Percentiles rank a stretch among this genome's conserved stretches.
Evolutionary conservation across 2,888 invertebrate genomes (phyloP).

Genomic region (Ganaspis brasiliensis): DNA sequence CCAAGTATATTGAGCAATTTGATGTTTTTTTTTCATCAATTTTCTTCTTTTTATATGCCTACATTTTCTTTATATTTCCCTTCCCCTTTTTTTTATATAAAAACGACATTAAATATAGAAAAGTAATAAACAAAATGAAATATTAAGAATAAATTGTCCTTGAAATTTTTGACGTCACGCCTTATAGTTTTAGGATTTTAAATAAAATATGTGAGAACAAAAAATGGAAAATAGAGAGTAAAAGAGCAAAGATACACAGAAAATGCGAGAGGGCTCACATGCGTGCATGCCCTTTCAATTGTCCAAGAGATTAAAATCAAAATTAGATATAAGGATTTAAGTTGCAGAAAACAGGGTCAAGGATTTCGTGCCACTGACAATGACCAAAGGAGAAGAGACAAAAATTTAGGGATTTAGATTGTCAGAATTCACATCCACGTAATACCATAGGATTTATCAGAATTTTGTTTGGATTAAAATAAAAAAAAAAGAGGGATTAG

Average conservation of each 20-base stretch:
- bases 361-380: conserved; percentile 12
- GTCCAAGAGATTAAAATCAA: conserved; percentile 35
- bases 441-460: neutral
- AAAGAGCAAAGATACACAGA: conserved; percentile 46
- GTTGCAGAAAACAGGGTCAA: conserved; percentile 21
- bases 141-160: no score
- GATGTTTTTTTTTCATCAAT: neutral
- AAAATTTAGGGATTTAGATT: conserved; percentile 12
- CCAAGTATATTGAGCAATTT: no score
- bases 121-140: no score
- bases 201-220: conserved; percentile 11
- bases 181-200: neutral
- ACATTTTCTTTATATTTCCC: no score
- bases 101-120: no score
- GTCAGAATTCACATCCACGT: conserved; percentile 13
- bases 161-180: conserved; percentile 11
- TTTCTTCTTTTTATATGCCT: no score
- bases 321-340: conserved; percentile 29
- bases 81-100: no score
- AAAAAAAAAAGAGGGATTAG: neutral
- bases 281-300: conserved; percentile 47
- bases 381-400: neutral
- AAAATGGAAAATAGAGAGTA: conserved; percentile 55
- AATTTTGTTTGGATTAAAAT: neutral
- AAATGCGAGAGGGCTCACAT: conserved; percentile 39